Evolutionary conservation across 2,888 invertebrate species (phyloP).

Genomic region (Parnassius mnemosyne): DNA sequence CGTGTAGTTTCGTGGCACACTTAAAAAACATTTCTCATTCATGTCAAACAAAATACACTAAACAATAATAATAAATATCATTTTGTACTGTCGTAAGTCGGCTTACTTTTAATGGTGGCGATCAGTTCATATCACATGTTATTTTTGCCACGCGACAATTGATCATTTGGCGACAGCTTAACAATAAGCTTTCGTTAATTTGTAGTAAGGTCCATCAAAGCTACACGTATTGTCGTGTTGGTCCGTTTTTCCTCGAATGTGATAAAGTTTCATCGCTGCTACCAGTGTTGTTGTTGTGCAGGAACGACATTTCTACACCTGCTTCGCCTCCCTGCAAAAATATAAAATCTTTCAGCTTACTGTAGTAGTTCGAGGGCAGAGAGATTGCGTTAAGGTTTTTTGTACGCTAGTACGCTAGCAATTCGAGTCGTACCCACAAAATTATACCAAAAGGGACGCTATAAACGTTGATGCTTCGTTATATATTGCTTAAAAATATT

Average conservation of each 20-base stretch:
- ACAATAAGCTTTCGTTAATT: constrained; percentile 13
- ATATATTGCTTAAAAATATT: too few relatives aligned
- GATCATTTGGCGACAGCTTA: constrained; percentile 31
- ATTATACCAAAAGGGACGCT: too few relatives aligned
- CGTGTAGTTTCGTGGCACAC: too few relatives aligned
- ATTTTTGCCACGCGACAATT: background rate
- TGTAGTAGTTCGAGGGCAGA: too few relatives aligned
- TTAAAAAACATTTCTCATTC: constrained; percentile 12
- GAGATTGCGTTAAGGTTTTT: too few relatives aligned
- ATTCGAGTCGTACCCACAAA: too few relatives aligned
- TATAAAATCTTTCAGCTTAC: too few relatives aligned
- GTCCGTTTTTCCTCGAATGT: constrained; percentile 67
- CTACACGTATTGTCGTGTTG: constrained; percentile 68
- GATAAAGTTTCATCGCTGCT: constrained; percentile 64
- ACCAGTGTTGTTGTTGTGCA: constrained; percentile 83
- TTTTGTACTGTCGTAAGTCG: constrained; percentile 65
- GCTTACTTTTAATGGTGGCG: constrained; percentile 34
- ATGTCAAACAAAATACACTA: constrained; percentile 27
- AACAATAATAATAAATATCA: constrained; percentile 41
- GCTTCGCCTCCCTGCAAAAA: constrained; percentile 60
- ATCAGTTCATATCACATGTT: constrained; percentile 21
- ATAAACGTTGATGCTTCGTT: too few relatives aligned
- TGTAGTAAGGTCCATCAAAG: constrained; percentile 6
- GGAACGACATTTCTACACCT: constrained; percentile 84
- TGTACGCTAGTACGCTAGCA: too few relatives aligned